phyloP scores from a whole-genome alignment of 2,113 vertebrate genomes.

The Sinosuthora webbiana region DNA sequence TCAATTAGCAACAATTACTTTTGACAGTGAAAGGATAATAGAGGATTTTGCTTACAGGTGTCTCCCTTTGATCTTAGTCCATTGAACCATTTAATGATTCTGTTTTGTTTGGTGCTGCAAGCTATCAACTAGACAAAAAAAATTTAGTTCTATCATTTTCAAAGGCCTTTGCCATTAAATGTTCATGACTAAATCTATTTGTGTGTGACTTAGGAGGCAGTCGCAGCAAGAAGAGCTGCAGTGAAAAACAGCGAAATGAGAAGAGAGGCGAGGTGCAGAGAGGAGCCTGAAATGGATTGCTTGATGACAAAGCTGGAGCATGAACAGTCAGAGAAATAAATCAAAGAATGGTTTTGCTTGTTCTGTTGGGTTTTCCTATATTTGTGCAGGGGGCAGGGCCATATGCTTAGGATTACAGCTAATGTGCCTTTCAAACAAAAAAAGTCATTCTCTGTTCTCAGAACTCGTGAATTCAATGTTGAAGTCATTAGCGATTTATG shows the following conservation, averaged over 20 bases:
- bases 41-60: constrained; percentile 43
- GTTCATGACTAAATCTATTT: not conserved
- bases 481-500: not conserved
- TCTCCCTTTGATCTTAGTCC: constrained; percentile 42
- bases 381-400: not conserved
- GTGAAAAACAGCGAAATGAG: not conserved
- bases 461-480: not conserved
- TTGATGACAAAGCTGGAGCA: constrained; percentile 21
- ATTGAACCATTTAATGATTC: constrained; percentile 35
- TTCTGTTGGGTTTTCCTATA: constrained; percentile 5
- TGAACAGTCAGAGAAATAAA: constrained; percentile 17
- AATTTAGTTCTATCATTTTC: not conserved
- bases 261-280: not conserved
- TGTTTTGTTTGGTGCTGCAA: constrained; percentile 37
- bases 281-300: not conserved
- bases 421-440: constrained; percentile 31
- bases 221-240: not conserved
- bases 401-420: constrained; percentile 34
- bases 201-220: not conserved
- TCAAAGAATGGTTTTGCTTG: constrained; percentile 15
- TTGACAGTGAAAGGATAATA: constrained; percentile 44
- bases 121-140: not conserved
- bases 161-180: not conserved
- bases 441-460: constrained; percentile 3
- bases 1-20: constrained; percentile 59